Base-by-base conservation (phyloP, 1,140 invertebrate species). In the Uloborus diversus region DNA sequence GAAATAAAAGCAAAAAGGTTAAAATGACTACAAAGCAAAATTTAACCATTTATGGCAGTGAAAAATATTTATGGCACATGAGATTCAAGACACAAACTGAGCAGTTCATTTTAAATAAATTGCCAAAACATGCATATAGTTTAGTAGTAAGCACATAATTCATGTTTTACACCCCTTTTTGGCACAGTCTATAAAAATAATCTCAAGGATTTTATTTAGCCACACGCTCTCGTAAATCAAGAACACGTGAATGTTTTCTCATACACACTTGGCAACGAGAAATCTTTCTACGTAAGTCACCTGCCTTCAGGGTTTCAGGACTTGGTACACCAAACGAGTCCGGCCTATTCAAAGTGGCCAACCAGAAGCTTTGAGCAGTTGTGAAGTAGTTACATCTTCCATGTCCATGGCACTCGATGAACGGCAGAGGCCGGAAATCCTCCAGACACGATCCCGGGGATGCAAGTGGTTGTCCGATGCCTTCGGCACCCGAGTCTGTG, bases 251-350 rank as follows among this genome's bases (percentile, higher is more conserved):
- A 65, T 78, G 71, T 56, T 85, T 85, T 28, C 82, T 66, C 53
- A 96, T 93, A 89, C 97, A 99, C 83, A 99, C 97, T 90, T 94
- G 91, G 88, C 97, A 99, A 84, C 97, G 91, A 85, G 95, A 96
- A 66, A 99, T 94, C 85, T 93, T 89, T 49, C 91, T 90, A 65
- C 94, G 89, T 61, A 96, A 88, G 84, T 92, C 92, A 68, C 95
- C 96, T 47, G 94, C 92, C 89, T 99, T 99, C n/a, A 99, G 89
- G 23, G 97, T 99, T 87, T 96, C 91, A 84, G 93, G 91, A 83
- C 92, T 88, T 4, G 98, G 97, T 84, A 87, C 90, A 82, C 87
- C 84, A 88, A 99, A 99, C 90, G 94, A 93, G 4, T 37, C 57
- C 7, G 17, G 1, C 47, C 62, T 32, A 42, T 95, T 92, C 33